These are phyloP conservation scores for Crocodylus rhombifer DNA, from an alignment of 2,797 vertebrate species.

Conservation along the genomic window DNA sequence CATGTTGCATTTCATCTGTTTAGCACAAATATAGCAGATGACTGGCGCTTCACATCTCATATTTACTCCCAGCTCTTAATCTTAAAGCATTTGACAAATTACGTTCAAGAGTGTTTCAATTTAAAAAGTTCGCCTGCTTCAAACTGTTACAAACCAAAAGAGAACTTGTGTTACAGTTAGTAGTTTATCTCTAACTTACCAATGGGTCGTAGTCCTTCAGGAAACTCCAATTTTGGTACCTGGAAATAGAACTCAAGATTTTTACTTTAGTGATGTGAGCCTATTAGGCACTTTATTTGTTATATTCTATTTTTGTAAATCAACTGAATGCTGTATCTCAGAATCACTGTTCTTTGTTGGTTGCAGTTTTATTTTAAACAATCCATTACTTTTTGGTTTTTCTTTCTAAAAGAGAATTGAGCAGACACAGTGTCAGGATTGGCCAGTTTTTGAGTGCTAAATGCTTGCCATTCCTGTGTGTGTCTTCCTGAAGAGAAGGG, in stretches of 20 bases:
- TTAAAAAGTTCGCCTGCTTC: background rate
- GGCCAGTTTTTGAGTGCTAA: background rate
- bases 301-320: background rate
- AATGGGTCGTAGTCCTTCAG: constrained; percentile 85
- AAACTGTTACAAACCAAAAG: background rate
- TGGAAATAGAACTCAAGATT: constrained; percentile 68
- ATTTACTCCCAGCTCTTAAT: background rate
- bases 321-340: background rate
- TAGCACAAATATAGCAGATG: background rate
- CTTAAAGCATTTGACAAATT: background rate
- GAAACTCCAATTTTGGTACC: constrained; percentile 90
- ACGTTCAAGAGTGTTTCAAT: background rate
- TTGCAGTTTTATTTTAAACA: background rate
- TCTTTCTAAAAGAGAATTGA: background rate
- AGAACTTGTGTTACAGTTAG: background rate
- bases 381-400: background rate
- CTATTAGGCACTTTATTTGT: background rate
- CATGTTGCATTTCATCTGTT: background rate
- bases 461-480: background rate
- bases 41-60: background rate
- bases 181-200: constrained; percentile 79
- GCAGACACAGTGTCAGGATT: background rate
- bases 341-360: background rate
- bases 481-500: background rate
- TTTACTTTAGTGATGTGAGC: background rate